These are phyloP conservation scores for Petrocephalus sullivani DNA, from an alignment of 2,797 vertebrate species.

Conservation along the genomic window DNA sequence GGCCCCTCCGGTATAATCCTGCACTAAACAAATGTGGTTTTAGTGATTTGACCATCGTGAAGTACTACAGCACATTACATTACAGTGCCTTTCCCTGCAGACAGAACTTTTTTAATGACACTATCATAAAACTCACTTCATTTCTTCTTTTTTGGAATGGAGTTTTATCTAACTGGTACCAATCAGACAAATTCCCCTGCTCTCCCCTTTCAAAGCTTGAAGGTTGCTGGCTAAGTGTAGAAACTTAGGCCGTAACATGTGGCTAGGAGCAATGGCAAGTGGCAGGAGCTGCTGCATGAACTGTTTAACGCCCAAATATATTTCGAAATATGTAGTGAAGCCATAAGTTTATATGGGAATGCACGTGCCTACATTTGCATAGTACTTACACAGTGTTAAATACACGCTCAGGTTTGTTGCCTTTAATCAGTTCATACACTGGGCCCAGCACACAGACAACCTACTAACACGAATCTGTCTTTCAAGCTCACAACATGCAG, in stretches of 20 bases:
- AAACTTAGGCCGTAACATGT: neutral
- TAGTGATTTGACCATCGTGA: too few species aligned
- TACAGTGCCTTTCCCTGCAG: neutral
- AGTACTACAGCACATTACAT: neutral
- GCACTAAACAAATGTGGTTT: too few species aligned
- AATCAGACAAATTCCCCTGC: neutral
- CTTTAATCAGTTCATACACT: neutral
- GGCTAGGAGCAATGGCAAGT: neutral
- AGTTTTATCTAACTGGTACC: neutral
- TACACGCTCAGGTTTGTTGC: neutral
- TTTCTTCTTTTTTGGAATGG: neutral
- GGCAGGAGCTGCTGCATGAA: neutral
- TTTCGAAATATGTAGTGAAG: neutral
- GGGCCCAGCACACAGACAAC: neutral
- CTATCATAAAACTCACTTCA: neutral
- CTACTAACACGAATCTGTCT: neutral
- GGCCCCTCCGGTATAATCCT: neutral
- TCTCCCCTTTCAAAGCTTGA: neutral
- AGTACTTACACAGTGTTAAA: neutral
- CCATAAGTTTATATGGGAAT: neutral
- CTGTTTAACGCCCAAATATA: neutral
- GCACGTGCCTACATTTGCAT: neutral
- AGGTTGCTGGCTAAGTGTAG: neutral
- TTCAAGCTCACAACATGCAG: neutral
- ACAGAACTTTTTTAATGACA: neutral